Percentiles rank a stretch among this genome's conserved stretches.
These are phyloP conservation scores for Pipra filicauda DNA, from an alignment of 2,113 vertebrate genomes.

Conservation along the genomic window DNA sequence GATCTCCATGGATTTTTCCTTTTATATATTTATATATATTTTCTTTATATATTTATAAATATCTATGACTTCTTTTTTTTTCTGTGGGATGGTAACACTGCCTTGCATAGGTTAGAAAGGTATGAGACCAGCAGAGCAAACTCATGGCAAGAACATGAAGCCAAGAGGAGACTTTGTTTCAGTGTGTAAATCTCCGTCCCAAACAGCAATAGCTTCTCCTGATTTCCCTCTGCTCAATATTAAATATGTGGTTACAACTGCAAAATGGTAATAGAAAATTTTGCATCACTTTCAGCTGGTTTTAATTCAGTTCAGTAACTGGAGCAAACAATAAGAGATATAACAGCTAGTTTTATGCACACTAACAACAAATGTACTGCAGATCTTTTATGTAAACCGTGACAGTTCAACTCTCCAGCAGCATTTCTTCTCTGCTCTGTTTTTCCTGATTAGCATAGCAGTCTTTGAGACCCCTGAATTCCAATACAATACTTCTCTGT, in stretches of 20 bases:
- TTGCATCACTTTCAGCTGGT: neutral
- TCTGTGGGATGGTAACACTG: neutral
- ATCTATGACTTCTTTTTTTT: neutral
- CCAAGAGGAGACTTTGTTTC: neutral
- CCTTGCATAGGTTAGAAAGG: neutral
- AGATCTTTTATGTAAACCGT: neutral
- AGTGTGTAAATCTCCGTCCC: neutral
- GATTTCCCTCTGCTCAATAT: neutral
- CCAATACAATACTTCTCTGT: neutral
- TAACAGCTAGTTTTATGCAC: neutral
- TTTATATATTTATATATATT: neutral
- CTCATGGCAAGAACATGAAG: neutral
- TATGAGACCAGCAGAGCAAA: neutral
- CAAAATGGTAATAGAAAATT: neutral
- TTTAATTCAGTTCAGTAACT: neutral
- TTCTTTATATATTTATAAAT: neutral
- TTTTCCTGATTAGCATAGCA: neutral
- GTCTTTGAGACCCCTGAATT: neutral
- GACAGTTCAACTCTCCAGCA: neutral
- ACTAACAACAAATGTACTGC: neutral
- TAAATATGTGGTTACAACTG: neutral
- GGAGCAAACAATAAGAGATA: neutral
- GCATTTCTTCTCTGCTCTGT: neutral
- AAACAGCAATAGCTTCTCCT: neutral
- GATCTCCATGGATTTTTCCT: neutral